Base-by-base conservation (phyloP, 2,113 vertebrate genomes). In the Rhineura floridana region DNA sequence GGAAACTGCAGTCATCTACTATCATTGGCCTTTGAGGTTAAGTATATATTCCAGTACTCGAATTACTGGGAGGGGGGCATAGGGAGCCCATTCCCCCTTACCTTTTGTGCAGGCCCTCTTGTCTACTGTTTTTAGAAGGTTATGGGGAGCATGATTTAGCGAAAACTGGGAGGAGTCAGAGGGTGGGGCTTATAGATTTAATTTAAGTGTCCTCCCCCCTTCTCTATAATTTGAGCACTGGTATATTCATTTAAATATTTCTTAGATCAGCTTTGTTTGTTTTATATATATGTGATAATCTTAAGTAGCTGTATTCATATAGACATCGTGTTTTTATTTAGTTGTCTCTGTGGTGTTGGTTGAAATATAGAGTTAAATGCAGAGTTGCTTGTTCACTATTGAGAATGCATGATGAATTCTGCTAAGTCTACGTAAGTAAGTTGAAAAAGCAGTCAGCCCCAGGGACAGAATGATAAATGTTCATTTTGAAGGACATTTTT, bases 11-110 rank as follows among this genome's bases (percentile, higher is more conserved):
- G 42, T 90, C 84, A 77, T 89, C 77, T n/a, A 65, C 15, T 86
- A 91, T 4, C 2, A 83, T 72, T 83, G 82, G 93, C 62, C 83
- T 92, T 73, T 55, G 88, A 90, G 59, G 72, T 92, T 65, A 17
- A 0, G 0, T 69, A 12, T 69, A 19, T 90, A 90, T 90, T 76
- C 55, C 19, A 77, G 39, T 77, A 55, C 55, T 48, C 19, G n/a
- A 65, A 85, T 17, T 85, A 17, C 83, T 25, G 52, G n/a, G 52
- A 36, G 50, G 21, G 30, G n/a, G n/a, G n/a, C 2, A n/a, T n/a
- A 30, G 10, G 3, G 82, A 42, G 3, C 28, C 6, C 28, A 48
- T 77, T 13, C 36, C 6, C 6, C 9, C 23, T 7, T 67, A 62
- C 28, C 15, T 46, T 44, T 46, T 46, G 25, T 46, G 2, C 33